Percentiles rank a stretch among this genome's conserved stretches.
Evolutionary conservation across 2,797 vertebrate genomes (phyloP).

Genomic region (Balearica regulorum): DNA sequence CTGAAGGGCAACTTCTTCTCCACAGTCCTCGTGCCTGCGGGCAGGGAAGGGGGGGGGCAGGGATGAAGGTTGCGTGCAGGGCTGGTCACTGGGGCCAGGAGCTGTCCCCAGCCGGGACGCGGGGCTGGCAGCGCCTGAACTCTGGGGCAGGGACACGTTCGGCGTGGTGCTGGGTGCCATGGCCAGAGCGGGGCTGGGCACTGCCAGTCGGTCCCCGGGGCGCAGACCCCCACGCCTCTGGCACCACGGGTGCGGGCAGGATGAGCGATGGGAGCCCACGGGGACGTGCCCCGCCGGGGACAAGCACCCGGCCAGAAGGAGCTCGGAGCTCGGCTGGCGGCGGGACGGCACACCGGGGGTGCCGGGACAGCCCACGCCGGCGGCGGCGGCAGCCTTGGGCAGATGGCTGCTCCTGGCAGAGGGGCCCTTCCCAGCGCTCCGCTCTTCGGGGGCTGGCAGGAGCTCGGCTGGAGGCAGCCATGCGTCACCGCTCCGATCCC

Average conservation of each 20-base stretch:
- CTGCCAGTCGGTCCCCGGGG: fast-evolving
- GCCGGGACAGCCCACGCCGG: not conserved
- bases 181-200: not conserved
- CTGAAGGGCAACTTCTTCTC: conserved; percentile 76
- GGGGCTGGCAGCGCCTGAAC: not conserved
- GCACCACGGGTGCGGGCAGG: fast-evolving
- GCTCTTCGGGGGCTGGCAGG: not conserved
- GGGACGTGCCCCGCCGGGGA: fast-evolving
- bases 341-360: no score
- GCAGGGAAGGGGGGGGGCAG: not conserved
- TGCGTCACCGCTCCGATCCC: not conserved
- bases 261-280: fast-evolving
- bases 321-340: not conserved
- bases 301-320: not conserved
- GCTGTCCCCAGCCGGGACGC: fast-evolving
- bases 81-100: not conserved
- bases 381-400: not conserved
- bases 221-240: not conserved
- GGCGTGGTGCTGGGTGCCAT: no score
- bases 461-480: not conserved
- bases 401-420: not conserved
- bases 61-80: not conserved
- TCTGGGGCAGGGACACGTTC: not conserved
- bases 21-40: conserved; percentile 72
- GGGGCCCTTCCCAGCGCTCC: not conserved